phyloP scores from a whole-genome alignment of 92 coral and sea anemone genomes.

The Montipora capitata region DNA sequence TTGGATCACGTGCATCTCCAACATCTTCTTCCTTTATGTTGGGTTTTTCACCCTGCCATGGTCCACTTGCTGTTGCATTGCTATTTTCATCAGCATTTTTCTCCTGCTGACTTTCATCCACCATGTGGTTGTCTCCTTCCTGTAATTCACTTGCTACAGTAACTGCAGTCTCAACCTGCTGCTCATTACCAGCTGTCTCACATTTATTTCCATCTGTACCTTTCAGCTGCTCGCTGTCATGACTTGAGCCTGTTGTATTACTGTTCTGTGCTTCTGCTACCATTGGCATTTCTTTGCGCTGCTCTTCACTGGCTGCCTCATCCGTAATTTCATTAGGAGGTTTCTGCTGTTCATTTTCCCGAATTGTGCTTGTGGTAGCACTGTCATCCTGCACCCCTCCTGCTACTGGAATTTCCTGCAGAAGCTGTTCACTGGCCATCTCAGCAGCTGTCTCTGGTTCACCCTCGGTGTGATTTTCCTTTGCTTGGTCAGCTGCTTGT shows the following conservation, averaged over 20 bases:
- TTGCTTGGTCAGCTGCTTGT: neutral
- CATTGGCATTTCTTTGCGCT: neutral
- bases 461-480: neutral
- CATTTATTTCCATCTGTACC: neutral
- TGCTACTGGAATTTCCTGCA: neutral
- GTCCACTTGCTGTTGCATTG: neutral
- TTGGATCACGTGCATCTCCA: neutral
- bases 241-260: too few relatives aligned
- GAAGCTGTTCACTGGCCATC: neutral
- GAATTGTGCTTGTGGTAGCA: neutral
- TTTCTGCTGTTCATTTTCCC: neutral
- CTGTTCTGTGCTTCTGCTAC: slow-evolving; percentile 3
- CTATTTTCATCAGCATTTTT: neutral
- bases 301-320: neutral
- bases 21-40: neutral
- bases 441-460: neutral
- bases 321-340: neutral
- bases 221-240: neutral
- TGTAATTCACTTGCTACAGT: too few relatives aligned
- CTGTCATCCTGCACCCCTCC: neutral
- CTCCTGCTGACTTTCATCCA: neutral
- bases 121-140: too few relatives aligned
- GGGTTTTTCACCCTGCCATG: neutral
- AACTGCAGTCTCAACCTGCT: neutral
- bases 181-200: neutral